phyloP scores from a whole-genome alignment of 2,888 invertebrate species.

The Diarsia brunnea region DNA sequence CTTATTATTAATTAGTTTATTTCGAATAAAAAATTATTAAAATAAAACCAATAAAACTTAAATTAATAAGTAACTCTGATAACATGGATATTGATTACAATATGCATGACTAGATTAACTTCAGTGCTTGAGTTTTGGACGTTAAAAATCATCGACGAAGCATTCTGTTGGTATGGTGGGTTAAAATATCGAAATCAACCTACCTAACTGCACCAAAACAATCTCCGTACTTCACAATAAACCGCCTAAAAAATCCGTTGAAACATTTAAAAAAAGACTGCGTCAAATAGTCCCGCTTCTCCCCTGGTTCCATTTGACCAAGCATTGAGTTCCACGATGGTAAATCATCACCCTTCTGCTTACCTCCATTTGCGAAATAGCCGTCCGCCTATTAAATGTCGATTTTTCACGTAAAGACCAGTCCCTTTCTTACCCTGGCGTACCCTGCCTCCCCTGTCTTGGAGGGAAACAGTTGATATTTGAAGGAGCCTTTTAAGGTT shows the following conservation, averaged over 20 bases:
- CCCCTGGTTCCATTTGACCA: constrained; percentile 65
- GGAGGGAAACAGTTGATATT: constrained; percentile 77
- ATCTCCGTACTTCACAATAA: not conserved
- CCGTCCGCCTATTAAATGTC: constrained; percentile 88
- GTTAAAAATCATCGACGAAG: not conserved
- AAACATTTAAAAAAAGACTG: constrained; percentile 53
- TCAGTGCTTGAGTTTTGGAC: not conserved
- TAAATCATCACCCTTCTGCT: constrained; percentile 81
- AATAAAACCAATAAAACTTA: too few relatives aligned
- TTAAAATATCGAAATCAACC: not conserved
- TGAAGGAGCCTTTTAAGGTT: constrained; percentile 64
- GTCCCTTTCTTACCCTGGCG: constrained; percentile 56
- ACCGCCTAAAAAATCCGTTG: constrained; percentile 4
- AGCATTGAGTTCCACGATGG: constrained; percentile 67
- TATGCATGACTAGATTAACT: not conserved
- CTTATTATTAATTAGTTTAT: too few relatives aligned
- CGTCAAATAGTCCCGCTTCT: constrained; percentile 49
- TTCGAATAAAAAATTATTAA: too few relatives aligned
- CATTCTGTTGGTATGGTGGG: not conserved
- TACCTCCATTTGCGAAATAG: constrained; percentile 78
- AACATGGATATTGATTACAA: too few relatives aligned
- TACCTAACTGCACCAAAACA: not conserved
- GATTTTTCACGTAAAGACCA: constrained; percentile 85
- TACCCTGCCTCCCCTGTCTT: constrained; percentile 56
- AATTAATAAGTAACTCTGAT: too few relatives aligned